Conservation (phyloP, 1,140 invertebrate genomes). For the Magallana ariakensis region DNA sequence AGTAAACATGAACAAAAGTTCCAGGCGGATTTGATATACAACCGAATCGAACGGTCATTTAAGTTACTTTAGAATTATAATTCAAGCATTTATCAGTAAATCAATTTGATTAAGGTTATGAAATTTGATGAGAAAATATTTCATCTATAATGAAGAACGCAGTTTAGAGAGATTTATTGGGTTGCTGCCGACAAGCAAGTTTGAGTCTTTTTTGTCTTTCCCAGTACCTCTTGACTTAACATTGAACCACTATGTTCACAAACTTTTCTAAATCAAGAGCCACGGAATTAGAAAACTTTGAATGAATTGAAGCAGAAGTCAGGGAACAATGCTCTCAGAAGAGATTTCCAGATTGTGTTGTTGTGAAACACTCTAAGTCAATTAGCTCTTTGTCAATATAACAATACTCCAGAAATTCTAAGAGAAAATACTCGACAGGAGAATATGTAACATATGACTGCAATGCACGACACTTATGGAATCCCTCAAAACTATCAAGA, state of each 20-base stretch:
- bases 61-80: too few relatives aligned
- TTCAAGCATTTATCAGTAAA: too few relatives aligned
- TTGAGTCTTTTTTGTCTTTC: not conserved
- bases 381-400: constrained; percentile 16
- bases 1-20: too few relatives aligned
- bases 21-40: too few relatives aligned
- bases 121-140: too few relatives aligned
- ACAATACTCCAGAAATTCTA: not conserved
- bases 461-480: not conserved
- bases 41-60: too few relatives aligned
- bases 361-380: not conserved
- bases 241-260: not conserved
- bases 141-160: too few relatives aligned
- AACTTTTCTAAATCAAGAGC: not conserved
- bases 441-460: not conserved
- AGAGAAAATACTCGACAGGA: not conserved
- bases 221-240: not conserved
- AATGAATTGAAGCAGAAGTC: too few relatives aligned
- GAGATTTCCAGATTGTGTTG: too few relatives aligned
- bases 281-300: too few relatives aligned
- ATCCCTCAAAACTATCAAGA: not conserved
- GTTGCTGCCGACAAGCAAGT: not conserved
- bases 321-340: too few relatives aligned
- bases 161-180: constrained; percentile 9
- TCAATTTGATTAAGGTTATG: too few relatives aligned